Evolutionary conservation across 2,797 vertebrate genomes (phyloP).

Genomic region (Eupleurogrammus muticus): DNA sequence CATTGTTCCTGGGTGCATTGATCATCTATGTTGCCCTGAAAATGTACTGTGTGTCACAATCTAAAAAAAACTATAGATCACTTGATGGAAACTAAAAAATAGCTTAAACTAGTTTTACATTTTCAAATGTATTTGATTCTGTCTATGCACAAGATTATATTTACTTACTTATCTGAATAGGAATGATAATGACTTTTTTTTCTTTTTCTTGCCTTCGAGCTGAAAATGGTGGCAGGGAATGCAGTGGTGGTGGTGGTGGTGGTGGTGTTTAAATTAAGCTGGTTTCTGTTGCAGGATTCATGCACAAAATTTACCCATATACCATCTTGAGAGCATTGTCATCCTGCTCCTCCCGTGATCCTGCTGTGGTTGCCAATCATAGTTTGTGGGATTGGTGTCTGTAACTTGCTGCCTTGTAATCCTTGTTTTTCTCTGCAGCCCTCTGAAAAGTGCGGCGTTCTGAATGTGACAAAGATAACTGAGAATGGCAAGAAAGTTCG

Average conservation of each 20-base stretch:
- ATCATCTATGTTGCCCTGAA: background rate
- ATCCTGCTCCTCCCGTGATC: background rate
- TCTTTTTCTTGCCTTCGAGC: background rate
- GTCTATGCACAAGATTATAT: background rate
- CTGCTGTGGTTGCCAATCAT: conserved; percentile 12
- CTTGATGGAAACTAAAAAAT: background rate
- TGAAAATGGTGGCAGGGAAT: conserved; percentile 6
- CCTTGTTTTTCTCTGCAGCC: conserved; percentile 78
- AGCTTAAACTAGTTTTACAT: background rate
- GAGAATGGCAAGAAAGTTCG: conserved; percentile 97
- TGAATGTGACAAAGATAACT: conserved; percentile 97
- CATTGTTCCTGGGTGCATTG: conserved; percentile 6
- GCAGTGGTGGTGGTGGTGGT: background rate
- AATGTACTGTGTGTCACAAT: background rate
- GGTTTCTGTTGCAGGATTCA: background rate
- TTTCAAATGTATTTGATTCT: background rate
- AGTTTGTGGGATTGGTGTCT: background rate
- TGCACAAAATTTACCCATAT: conserved; percentile 2
- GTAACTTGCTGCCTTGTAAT: background rate
- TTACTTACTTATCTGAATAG: background rate
- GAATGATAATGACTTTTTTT: background rate
- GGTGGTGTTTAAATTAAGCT: conserved; percentile 2
- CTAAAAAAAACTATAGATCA: background rate
- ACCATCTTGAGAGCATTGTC: conserved; percentile 8
- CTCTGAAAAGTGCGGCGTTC: conserved; percentile 94